phyloP scores from a whole-genome alignment of 1,140 invertebrate genomes.

The Trichogramma pretiosum region DNA sequence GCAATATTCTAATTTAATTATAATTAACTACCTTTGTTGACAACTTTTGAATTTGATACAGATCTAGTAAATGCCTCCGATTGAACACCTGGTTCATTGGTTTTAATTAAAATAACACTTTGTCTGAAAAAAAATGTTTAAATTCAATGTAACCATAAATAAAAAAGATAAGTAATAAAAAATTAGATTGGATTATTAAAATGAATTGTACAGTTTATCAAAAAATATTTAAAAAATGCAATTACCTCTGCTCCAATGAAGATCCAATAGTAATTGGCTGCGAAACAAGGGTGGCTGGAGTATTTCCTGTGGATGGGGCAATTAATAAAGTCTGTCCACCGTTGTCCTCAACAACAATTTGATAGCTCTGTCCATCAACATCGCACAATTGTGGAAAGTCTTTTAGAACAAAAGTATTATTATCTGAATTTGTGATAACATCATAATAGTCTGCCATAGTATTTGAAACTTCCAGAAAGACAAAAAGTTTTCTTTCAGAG shows the following conservation, averaged over 20 bases:
- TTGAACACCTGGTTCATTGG: constrained; percentile 27
- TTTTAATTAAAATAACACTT: constrained; percentile 40
- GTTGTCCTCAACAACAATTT: constrained; percentile 37
- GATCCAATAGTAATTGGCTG: background rate
- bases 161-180: background rate
- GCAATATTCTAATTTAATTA: background rate
- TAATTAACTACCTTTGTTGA: background rate
- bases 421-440: constrained; percentile 34
- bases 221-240: background rate
- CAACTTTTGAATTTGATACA: constrained; percentile 29
- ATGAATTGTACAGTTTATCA: background rate
- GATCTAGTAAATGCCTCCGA: constrained; percentile 27
- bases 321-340: constrained; percentile 29
- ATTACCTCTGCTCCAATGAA: background rate
- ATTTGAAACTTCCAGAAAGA: constrained; percentile 23
- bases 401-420: constrained; percentile 35
- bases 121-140: constrained; percentile 29
- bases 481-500: constrained; percentile 22
- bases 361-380: constrained; percentile 36
- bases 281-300: background rate
- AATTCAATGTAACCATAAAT: background rate
- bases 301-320: constrained; percentile 40
- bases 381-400: constrained; percentile 34
- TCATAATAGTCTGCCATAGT: constrained; percentile 45
- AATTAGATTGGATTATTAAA: background rate